Percentiles rank a stretch among this genome's conserved stretches.
These are phyloP conservation scores for Notothenia coriiceps DNA, from an alignment of 2,113 vertebrate genomes.

Conservation along the genomic window DNA sequence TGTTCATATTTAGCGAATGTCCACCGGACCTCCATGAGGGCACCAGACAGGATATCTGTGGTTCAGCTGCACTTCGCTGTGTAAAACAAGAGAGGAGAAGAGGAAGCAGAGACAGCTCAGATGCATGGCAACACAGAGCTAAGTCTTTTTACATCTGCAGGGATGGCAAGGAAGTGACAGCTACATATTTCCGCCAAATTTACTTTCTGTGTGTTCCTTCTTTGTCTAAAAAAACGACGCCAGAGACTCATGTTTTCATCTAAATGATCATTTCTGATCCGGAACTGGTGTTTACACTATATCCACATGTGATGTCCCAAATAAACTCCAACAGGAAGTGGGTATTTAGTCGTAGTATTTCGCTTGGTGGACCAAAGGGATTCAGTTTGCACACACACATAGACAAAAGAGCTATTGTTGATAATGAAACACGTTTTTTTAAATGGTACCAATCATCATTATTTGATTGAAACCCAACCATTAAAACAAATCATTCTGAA, in stretches of 20 bases:
- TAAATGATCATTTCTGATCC: constrained; percentile 25
- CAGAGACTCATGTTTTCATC: constrained; percentile 15
- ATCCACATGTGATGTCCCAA: constrained; percentile 19
- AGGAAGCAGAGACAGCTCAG: constrained; percentile 40
- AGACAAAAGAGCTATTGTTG: constrained; percentile 57
- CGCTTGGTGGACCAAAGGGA: constrained; percentile 19
- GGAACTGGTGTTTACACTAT: constrained; percentile 18
- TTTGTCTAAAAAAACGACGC: constrained; percentile 12
- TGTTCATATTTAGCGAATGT: constrained; percentile 33
- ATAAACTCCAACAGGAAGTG: constrained; percentile 14
- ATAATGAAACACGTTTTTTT: constrained; percentile 19
- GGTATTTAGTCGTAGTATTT: constrained; percentile 33
- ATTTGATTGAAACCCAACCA: constrained; percentile 60
- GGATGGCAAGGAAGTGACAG: constrained; percentile 21
- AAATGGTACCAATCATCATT: constrained; percentile 52
- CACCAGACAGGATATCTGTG: constrained; percentile 61
- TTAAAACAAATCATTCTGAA: constrained; percentile 63
- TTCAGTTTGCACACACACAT: constrained; percentile 11
- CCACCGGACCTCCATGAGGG: constrained; percentile 41
- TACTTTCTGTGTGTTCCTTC: background rate
- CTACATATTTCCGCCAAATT: constrained; percentile 2
- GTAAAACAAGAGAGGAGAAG: constrained; percentile 55
- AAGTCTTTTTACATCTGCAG: constrained; percentile 15
- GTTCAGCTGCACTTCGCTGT: constrained; percentile 36
- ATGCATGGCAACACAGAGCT: constrained; percentile 27